Base-by-base conservation (phyloP, 2,888 invertebrate species). In the Phoenoteleia sp. region DNA sequence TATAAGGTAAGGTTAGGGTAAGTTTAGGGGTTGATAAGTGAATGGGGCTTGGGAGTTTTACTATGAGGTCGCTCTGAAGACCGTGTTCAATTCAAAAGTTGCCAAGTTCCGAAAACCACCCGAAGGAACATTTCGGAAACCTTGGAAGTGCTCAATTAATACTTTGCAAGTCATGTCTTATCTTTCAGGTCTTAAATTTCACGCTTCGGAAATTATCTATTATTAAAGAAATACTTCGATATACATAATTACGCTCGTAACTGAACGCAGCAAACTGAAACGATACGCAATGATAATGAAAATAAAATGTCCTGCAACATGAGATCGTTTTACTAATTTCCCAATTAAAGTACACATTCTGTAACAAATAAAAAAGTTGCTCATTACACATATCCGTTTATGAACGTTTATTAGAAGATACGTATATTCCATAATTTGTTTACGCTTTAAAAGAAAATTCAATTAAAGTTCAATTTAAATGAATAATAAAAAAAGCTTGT, bases 81-180 rank as follows among this genome's bases (percentile, higher is more conserved):
- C 75, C 49, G 77, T 81, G 47, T 76, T 86, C 77, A 60, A 71
- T 86, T 83, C 77, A 83, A 86, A 84, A 86, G 85, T 87, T 87
- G 47, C 47, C 81, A 87, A 84, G 81, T 86, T 85, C 49, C 76
- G 75, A 82, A 79, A 85, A 85, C 56, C 79, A 77, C 79, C 77
- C 52, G 62, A 67, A 80, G 79, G 81, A 85, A 85, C 80, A 66
- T 52, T 77, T 67, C 72, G 13, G 85, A 89, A 86, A 76, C 83
- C 88, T 67, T 77, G 67, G 75, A 86, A 88, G 88, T 88, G 87
- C 71, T 89, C 89, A 89, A 89, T 90, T 91, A 91, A 88, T 87
- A 89, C 82, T 87, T 85, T 71, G 62, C 86, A 71, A 62, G 74
- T 71, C 85, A 76, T 85, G 86, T 85, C 86, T 85, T 83, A 81